Evolutionary conservation across 2,113 vertebrate genomes (phyloP), one percentile per base, ranked within the genome.

Genomic region (Colistium nudipinnis): DNA sequence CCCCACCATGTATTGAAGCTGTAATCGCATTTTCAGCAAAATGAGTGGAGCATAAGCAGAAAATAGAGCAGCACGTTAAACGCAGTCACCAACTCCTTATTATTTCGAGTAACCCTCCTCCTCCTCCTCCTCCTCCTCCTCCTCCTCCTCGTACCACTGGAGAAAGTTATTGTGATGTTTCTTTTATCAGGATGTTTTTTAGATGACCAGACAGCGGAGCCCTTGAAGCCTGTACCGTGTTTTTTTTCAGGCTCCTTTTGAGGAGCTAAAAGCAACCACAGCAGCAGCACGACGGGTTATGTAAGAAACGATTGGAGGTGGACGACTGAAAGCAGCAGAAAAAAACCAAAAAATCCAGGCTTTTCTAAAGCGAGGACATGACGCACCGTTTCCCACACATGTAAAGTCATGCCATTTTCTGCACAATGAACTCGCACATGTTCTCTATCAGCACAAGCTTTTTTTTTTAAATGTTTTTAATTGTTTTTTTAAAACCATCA

Each of bases 281-380:
- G 8, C 54, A n/a, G 3, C 72, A 65, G 67, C 33, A 19, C 55
- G 77, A 12, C 8, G 55, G 24, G 76, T 90, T 88, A 75, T 25
- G 74, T 77, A 91, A 91, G 54, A 53, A 70, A n/a, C 65, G n/a
- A n/a, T 80, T 77, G 77, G 72, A 90, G 85, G 88, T 85, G 76
- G 73, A 76, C 39, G 70, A 56, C 61, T 76, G 65, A 57, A 48
- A 78, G 71, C 72, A 87, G 72, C 27, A 25, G 71, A 30, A 20
- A 44, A 31, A 31, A 8, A 45, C 10, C 43, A 4, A 14, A 57
- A 56, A 72, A 75, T 74, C n/a, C 10, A 68, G 33, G 8, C 47
- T 67, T 76, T 84, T 81, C 68, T 30, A n/a, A n/a, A 11, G 19
- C 53, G 51, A 28, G 45, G 54, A 68, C 63, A n/a, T 76, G 68